These are phyloP conservation scores for Drosophila picticornis DNA, from an alignment of 2,888 invertebrate species.

Conservation along the genomic window DNA sequence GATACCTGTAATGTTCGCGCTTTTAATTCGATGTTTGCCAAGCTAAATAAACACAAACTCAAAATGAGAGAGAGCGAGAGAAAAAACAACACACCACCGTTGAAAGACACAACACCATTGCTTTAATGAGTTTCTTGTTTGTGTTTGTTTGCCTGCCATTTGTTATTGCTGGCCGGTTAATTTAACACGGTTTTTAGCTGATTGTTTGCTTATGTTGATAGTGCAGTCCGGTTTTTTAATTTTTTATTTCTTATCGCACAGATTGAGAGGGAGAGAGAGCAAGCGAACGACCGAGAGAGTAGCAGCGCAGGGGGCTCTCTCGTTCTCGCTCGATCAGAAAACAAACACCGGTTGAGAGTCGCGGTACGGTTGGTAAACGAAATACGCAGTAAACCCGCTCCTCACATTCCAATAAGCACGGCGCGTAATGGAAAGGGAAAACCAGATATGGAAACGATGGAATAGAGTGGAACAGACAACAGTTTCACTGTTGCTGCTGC, in stretches of 20 bases:
- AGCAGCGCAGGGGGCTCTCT: slow-evolving; percentile 41
- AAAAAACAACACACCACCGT: slow-evolving; percentile 63
- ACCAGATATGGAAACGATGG: slow-evolving; percentile 75
- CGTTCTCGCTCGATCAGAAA: slow-evolving; percentile 55
- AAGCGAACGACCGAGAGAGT: slow-evolving; percentile 9
- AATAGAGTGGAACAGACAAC: slow-evolving; percentile 72
- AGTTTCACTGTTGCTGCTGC: slow-evolving; percentile 63
- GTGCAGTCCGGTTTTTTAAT: slow-evolving; percentile 36
- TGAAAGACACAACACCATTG: slow-evolving; percentile 51
- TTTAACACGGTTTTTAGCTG: slow-evolving; percentile 67
- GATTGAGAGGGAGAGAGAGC: not conserved
- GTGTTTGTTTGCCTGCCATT: slow-evolving; percentile 55
- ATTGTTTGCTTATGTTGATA: slow-evolving; percentile 64
- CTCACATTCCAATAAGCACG: slow-evolving; percentile 50
- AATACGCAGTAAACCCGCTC: slow-evolving; percentile 37
- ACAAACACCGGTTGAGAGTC: slow-evolving; percentile 72
- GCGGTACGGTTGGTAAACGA: slow-evolving; percentile 54
- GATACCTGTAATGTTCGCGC: slow-evolving; percentile 64
- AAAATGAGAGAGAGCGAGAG: not conserved
- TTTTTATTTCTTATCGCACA: slow-evolving; percentile 49
- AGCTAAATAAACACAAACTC: slow-evolving; percentile 45
- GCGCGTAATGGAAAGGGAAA: slow-evolving; percentile 72
- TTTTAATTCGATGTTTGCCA: slow-evolving; percentile 36
- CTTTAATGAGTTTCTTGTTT: slow-evolving; percentile 70
- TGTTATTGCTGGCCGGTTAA: slow-evolving; percentile 56